These are phyloP conservation scores for Acromyrmex charruanus DNA, from an alignment of 1,140 invertebrate species.

Conservation along the genomic window DNA sequence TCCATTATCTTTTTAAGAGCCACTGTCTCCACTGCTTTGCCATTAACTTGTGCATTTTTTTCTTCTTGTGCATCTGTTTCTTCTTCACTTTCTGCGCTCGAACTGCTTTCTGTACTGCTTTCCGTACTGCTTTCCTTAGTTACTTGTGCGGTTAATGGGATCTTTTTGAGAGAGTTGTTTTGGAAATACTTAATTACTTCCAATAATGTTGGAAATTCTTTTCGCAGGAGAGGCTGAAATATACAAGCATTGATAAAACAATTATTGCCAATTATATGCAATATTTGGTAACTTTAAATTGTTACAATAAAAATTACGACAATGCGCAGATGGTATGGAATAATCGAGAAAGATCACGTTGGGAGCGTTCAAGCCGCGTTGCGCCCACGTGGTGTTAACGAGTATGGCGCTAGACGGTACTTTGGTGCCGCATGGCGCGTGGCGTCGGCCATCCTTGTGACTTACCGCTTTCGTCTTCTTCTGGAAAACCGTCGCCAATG, in stretches of 20 bases:
- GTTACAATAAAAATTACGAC: neutral
- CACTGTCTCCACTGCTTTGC: constrained; percentile 61
- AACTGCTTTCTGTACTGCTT: constrained; percentile 81
- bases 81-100: constrained; percentile 82
- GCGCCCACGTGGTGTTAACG: constrained; percentile 77
- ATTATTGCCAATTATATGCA: neutral
- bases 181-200: constrained; percentile 86
- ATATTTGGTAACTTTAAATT: neutral
- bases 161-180: constrained; percentile 85
- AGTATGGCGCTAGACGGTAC: constrained; percentile 68
- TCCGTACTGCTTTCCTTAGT: constrained; percentile 83
- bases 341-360: neutral
- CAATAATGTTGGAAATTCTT: constrained; percentile 86
- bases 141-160: constrained; percentile 77
- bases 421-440: constrained; percentile 34
- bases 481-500: constrained; percentile 87
- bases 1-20: constrained; percentile 63
- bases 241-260: neutral
- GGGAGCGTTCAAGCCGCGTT: neutral
- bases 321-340: neutral
- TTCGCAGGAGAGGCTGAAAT: constrained; percentile 84
- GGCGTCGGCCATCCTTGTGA: constrained; percentile 25
- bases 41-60: constrained; percentile 77
- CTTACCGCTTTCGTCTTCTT: constrained; percentile 89
- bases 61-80: constrained; percentile 66